These are phyloP conservation scores for Sinocyclocheilus anshuiensis DNA, from an alignment of 2,113 vertebrate species.

Conservation along the genomic window DNA sequence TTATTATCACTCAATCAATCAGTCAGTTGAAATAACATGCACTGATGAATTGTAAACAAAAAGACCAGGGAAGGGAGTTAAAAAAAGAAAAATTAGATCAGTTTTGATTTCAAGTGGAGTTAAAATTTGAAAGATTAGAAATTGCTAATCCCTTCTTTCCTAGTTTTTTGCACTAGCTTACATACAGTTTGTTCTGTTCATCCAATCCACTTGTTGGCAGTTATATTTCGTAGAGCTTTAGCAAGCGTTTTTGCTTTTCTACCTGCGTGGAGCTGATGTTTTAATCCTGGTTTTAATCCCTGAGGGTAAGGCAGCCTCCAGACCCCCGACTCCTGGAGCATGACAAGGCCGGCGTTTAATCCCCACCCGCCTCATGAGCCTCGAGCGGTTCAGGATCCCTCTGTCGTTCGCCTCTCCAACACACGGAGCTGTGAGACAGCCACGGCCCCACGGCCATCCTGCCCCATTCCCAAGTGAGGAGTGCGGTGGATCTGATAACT, in stretches of 20 bases:
- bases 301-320: constrained; percentile 20
- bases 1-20: not conserved
- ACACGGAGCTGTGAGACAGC: constrained; percentile 5
- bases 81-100: not conserved
- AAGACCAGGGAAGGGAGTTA: not conserved
- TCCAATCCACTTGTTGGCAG: constrained; percentile 41
- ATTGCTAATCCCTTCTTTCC: not conserved
- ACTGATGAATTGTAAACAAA: not conserved
- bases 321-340: constrained; percentile 42
- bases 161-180: constrained; percentile 3
- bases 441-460: not conserved
- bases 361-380: not conserved
- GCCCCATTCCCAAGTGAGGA: not conserved
- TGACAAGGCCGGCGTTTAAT: constrained; percentile 46
- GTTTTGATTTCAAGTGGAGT: not conserved
- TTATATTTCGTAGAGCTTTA: constrained; percentile 26
- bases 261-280: constrained; percentile 46
- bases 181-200: not conserved
- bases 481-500: constrained; percentile 29
- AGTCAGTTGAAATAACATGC: not conserved
- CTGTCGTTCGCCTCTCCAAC: constrained; percentile 33
- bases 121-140: not conserved
- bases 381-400: constrained; percentile 37
- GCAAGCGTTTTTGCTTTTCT: constrained; percentile 33
- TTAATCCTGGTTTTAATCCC: constrained; percentile 51